A percentile compares a stretch with the other conserved stretches of the same genome.
These are phyloP conservation scores for Phocoena sinus DNA, from an alignment of 2,113 vertebrate species.

Conservation along the genomic window DNA sequence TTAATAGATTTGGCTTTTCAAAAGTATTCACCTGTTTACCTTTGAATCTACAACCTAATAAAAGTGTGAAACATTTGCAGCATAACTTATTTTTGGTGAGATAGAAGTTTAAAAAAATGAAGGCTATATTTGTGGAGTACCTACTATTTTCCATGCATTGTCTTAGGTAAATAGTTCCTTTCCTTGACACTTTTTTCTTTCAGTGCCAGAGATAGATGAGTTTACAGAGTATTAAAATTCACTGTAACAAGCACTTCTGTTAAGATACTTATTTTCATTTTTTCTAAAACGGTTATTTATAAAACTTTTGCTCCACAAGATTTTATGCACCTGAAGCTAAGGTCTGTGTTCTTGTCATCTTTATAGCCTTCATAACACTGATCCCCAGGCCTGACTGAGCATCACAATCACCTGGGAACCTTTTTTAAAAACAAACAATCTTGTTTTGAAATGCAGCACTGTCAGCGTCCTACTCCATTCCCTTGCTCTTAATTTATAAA, in stretches of 20 bases:
- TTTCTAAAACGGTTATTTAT: background rate
- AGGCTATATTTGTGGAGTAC: background rate
- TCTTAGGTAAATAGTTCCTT: background rate
- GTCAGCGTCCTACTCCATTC: background rate
- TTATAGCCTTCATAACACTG: background rate
- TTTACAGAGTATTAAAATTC: background rate
- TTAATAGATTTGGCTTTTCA: background rate
- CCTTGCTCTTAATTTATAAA: background rate
- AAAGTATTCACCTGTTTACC: background rate
- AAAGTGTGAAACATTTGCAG: background rate
- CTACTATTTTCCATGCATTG: background rate
- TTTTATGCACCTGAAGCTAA: background rate
- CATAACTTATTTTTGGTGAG: background rate
- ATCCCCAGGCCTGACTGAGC: background rate
- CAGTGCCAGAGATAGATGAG: background rate
- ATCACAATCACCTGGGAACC: background rate
- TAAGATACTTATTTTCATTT: background rate
- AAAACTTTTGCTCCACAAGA: background rate
- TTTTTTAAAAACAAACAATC: background rate
- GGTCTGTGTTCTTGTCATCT: background rate
- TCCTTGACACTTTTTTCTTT: background rate
- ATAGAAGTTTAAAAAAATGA: background rate
- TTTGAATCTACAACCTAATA: background rate
- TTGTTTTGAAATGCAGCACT: background rate
- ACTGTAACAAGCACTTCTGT: background rate